These are phyloP conservation scores for Aphelinus certus DNA, from an alignment of 1,140 invertebrate species.

Conservation along the genomic window DNA sequence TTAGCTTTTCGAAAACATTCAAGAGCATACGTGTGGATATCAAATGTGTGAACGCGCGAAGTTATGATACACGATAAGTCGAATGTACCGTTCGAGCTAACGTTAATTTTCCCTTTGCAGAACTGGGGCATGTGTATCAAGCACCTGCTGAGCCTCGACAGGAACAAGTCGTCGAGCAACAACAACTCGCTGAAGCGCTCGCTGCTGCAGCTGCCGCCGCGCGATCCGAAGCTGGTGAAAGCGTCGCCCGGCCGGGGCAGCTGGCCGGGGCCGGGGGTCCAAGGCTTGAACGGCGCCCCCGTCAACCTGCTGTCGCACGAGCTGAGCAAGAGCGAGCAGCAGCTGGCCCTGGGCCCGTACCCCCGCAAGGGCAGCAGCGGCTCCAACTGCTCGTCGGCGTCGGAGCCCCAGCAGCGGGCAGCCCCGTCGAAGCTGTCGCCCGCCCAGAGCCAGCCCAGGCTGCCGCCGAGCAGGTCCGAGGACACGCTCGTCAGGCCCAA, in stretches of 20 bases:
- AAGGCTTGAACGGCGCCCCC: conserved; percentile 51
- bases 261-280: conserved; percentile 82
- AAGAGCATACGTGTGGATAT: too few relatives aligned
- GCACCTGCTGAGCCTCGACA: conserved; percentile 59
- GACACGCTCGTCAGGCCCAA: conserved; percentile 73
- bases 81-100: too few relatives aligned
- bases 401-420: conserved; percentile 44
- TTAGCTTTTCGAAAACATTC: too few relatives aligned
- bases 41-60: neutral
- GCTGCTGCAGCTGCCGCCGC: conserved; percentile 75
- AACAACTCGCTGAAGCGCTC: conserved; percentile 64
- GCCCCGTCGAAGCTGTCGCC: neutral
- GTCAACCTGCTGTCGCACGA: conserved; percentile 72
- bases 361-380: conserved; percentile 57
- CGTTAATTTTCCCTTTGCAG: neutral
- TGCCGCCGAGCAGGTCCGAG: conserved; percentile 80
- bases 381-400: conserved; percentile 54
- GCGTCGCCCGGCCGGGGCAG: conserved; percentile 80
- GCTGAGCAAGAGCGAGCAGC: conserved; percentile 86
- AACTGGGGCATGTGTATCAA: conserved; percentile 60
- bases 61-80: conserved; percentile 5
- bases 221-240: conserved; percentile 79
- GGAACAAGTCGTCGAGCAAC: conserved; percentile 54
- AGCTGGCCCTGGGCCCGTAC: conserved; percentile 65
- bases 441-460: conserved; percentile 46